Conservation (phyloP, 2,113 vertebrate species). For the Chascanopsetta lugubris region DNA sequence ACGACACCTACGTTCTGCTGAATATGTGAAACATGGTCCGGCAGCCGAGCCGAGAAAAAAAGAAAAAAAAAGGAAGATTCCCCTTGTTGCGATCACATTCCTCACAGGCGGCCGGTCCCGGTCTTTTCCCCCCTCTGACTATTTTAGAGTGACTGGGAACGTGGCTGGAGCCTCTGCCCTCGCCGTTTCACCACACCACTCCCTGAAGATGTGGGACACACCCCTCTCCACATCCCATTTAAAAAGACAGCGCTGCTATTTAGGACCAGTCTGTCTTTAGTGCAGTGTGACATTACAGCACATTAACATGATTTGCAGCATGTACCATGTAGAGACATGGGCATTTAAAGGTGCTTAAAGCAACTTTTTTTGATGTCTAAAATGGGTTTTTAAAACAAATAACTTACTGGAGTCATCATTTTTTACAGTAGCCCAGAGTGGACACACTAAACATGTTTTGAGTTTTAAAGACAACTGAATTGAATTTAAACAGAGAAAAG, state of each 20-base stretch:
- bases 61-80: no score
- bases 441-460: no score
- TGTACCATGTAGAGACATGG: not conserved
- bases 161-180: conserved; percentile 67
- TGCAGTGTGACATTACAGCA: conserved; percentile 5
- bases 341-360: not conserved
- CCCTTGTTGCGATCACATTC: conserved; percentile 65
- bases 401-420: no score
- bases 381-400: no score
- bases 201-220: conserved; percentile 81
- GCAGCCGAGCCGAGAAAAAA: conserved; percentile 22
- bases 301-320: conserved; percentile 19
- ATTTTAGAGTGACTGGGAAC: conserved; percentile 71
- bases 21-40: conserved; percentile 79
- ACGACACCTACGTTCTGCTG: conserved; percentile 74
- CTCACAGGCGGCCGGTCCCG: conserved; percentile 45
- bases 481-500: no score
- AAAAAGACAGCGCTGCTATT: conserved; percentile 81
- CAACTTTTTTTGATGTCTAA: no score
- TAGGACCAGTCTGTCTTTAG: conserved; percentile 18
- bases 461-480: no score
- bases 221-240: conserved; percentile 79
- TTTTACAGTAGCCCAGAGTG: no score
- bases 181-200: conserved; percentile 71
- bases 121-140: conserved; percentile 63